Evolutionary conservation across 2,888 invertebrate genomes (phyloP).

Genomic region (Eledona agricola): DNA sequence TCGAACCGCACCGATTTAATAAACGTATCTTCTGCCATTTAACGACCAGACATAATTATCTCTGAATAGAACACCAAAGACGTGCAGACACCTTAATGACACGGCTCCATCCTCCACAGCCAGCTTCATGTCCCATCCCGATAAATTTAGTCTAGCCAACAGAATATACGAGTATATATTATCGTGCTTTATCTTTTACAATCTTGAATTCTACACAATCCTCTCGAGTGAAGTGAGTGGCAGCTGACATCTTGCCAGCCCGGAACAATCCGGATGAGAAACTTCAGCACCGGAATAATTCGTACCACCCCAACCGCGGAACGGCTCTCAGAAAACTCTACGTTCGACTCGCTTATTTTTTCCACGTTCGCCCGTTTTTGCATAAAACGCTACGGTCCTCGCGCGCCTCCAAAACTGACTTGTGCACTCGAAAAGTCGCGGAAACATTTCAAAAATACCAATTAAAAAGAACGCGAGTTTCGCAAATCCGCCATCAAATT

Average conservation of each 20-base stretch:
- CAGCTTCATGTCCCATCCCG: not conserved
- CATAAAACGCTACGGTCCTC: too few relatives aligned
- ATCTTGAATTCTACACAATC: conserved; percentile 43
- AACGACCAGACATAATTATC: too few relatives aligned
- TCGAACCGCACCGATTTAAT: too few relatives aligned
- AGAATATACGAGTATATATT: conserved; percentile 26
- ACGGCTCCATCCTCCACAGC: not conserved
- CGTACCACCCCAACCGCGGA: conserved; percentile 16
- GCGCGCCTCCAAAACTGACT: too few relatives aligned
- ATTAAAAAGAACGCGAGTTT: too few relatives aligned
- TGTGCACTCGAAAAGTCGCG: too few relatives aligned
- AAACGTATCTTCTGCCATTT: too few relatives aligned
- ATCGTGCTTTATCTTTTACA: conserved; percentile 41
- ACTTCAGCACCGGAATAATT: conserved; percentile 40
- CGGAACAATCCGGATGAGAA: conserved; percentile 45
- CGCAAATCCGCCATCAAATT: too few relatives aligned
- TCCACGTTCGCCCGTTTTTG: not conserved
- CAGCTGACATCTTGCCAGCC: conserved; percentile 45
- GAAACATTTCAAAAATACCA: too few relatives aligned
- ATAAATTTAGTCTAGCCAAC: conserved; percentile 8
- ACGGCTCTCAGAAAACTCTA: conserved; percentile 11
- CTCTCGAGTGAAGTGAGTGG: conserved; percentile 43
- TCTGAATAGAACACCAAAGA: too few relatives aligned
- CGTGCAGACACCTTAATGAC: too few relatives aligned
- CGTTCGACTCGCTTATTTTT: not conserved